A percentile compares a stretch with the other conserved stretches of the same genome.
phyloP scores from a whole-genome alignment of 2,797 vertebrate species.

The Sorex maritimensis region DNA sequence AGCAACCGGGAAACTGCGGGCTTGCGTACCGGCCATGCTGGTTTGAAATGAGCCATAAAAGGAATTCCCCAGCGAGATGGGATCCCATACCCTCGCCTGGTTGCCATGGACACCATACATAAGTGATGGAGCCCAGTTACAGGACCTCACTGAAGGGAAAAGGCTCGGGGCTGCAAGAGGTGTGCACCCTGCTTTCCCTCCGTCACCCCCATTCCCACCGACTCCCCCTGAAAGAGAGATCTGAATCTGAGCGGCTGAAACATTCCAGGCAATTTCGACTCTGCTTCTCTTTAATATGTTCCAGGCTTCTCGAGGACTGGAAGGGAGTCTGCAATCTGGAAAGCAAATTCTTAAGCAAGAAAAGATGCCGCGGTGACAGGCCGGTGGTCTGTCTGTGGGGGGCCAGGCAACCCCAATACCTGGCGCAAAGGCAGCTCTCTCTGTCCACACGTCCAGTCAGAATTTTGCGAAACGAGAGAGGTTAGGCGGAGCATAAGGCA shows the following conservation, averaged over 20 bases:
- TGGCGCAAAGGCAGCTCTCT: slow-evolving; percentile 62
- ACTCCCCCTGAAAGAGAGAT: slow-evolving; percentile 42
- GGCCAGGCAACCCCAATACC: slow-evolving; percentile 62
- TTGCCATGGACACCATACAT: slow-evolving; percentile 91
- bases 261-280: slow-evolving; percentile 79
- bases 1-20: slow-evolving; percentile 91
- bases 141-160: slow-evolving; percentile 80
- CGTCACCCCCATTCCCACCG: neutral
- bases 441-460: slow-evolving; percentile 65
- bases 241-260: slow-evolving; percentile 75
- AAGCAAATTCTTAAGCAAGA: slow-evolving; percentile 82
- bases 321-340: slow-evolving; percentile 71
- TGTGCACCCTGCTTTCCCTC: slow-evolving; percentile 39
- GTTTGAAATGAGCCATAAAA: slow-evolving; percentile 92
- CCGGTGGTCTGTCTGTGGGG: slow-evolving; percentile 65
- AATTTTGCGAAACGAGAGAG: slow-evolving; percentile 67
- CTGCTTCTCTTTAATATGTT: slow-evolving; percentile 81
- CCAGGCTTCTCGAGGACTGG: slow-evolving; percentile 77
- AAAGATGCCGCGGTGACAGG: slow-evolving; percentile 76
- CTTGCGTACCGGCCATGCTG: slow-evolving; percentile 90
- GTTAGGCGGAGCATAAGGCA: slow-evolving; percentile 65
- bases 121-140: slow-evolving; percentile 90
- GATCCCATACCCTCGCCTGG: slow-evolving; percentile 89
- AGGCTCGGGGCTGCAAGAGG: slow-evolving; percentile 31
- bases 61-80: slow-evolving; percentile 90